Evolutionary conservation across 2,888 invertebrate genomes (phyloP), one percentile per base, ranked within the genome.

Genomic region (Clunio marinus): DNA sequence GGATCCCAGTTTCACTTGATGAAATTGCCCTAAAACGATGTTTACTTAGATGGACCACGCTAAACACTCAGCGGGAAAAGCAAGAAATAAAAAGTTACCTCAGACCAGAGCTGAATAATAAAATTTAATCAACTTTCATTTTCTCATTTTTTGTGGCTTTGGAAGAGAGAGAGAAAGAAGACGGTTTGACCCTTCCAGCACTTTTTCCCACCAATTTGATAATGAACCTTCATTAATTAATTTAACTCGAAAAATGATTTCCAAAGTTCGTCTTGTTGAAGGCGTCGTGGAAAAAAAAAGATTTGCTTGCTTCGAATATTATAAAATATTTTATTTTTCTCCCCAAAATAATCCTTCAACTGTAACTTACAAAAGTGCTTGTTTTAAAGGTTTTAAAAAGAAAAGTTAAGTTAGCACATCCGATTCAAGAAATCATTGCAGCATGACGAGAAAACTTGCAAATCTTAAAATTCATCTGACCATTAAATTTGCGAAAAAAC

Each of bases 211-310:
- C 41, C 41, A 59, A 59, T 32, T 59, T 59, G 59, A 59, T 10
- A 41, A 41, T n/a, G 41, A 59, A 59, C 59, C 59, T 28, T 32
- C 59, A 59, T 59, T 59, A 59, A 59, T 59, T 59, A 59, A 57
- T 57, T 57, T 57, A 59, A 28, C 59, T 41, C 41, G 41, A 41
- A 41, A 41, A 41, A 13, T 41, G 41, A 5, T 41, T 41, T 41
- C 32, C n/a, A n/a, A n/a, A n/a, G n/a, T n/a, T n/a, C n/a, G n/a
- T n/a, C n/a, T n/a, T n/a, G n/a, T n/a, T n/a, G n/a, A n/a, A n/a
- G n/a, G n/a, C n/a, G n/a, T n/a, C n/a, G n/a, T n/a, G n/a, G n/a
- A n/a, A n/a, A n/a, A n/a, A n/a, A n/a, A n/a, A n/a, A n/a, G n/a
- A n/a, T n/a, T n/a, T n/a, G n/a, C n/a, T n/a, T n/a, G n/a, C n/a